Base-by-base conservation (phyloP, 1,140 invertebrate species). In the Linepithema humile region DNA sequence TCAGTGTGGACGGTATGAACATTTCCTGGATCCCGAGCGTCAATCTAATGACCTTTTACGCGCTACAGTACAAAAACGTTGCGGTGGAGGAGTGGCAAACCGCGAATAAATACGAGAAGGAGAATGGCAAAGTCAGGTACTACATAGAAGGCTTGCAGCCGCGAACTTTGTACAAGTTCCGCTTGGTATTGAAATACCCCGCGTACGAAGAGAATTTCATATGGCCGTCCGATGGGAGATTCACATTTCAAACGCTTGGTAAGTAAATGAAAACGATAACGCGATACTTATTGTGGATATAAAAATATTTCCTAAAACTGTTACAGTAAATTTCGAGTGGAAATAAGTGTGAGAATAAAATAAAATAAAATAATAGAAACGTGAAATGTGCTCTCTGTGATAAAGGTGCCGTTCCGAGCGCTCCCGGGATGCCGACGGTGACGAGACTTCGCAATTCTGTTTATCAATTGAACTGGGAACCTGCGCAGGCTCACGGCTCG, bases 201-300 rank as follows among this genome's bases (percentile, higher is more conserved):
- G 92, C 94, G n/a, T 94, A 95, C 32, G 92, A 93, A 0, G 92
- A 95, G 26, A 91, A 95, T 0, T 97, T 96, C 86, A 90, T 96
- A 29, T 98, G 97, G 96, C 97, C 97, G 0, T 85, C 92, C 0
- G 96, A 97, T 85, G 95, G 95, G 1, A 93, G 94, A 64, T 98
- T 97, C 90, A 95, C 95, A 3, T 98, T 96, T 91, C 96, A 97
- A 94, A 98, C 98, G 6, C 90, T 96, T 43, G 96, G 97, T 97
- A 95, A 92, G 88, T 91, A 23, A 35, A 29, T n/a, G 3, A 32
- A 29, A 15, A 55, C 32, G 7, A 32, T 23, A 38, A 4, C 32
- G 74, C 60, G 38, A 29, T 82, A 32, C 9, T 50, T 65, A 62
- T 82, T 82, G 48, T n/a, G 86, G 29, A 10, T 23, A 3, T 26